These are phyloP conservation scores for Bradypodion ventrale DNA, from an alignment of 2,797 vertebrate species.

Conservation along the genomic window DNA sequence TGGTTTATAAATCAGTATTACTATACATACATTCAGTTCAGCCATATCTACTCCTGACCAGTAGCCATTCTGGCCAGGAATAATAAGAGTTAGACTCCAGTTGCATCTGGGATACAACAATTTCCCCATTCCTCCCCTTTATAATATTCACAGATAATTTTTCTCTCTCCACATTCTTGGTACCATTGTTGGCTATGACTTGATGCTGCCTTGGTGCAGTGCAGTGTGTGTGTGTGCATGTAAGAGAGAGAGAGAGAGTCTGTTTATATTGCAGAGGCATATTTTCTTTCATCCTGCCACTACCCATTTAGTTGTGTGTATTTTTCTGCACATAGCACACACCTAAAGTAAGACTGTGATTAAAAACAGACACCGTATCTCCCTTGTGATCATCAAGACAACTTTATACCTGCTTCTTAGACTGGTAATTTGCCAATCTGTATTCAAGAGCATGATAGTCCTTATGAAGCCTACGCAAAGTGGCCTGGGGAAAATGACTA, in stretches of 20 bases:
- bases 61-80: no score
- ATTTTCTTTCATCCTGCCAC: not conserved
- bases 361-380: not conserved
- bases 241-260: no score
- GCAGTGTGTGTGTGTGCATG: no score
- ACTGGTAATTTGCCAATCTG: slow-evolving; percentile 8
- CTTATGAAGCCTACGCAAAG: slow-evolving; percentile 19
- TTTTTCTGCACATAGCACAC: not conserved
- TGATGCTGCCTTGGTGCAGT: no score
- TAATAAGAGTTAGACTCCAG: not conserved
- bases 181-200: not conserved
- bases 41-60: no score
- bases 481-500: slow-evolving; percentile 33
- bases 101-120: not conserved
- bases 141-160: not conserved
- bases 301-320: not conserved
- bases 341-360: slow-evolving; percentile 2
- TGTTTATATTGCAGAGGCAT: not conserved
- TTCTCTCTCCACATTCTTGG: not conserved
- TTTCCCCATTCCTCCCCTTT: not conserved
- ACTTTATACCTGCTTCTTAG: slow-evolving; percentile 7
- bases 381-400: not conserved
- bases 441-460: slow-evolving; percentile 27
- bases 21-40: no score
- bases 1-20: no score